phyloP scores from a whole-genome alignment of 2,113 vertebrate species.

The Apodemus sylvaticus region DNA sequence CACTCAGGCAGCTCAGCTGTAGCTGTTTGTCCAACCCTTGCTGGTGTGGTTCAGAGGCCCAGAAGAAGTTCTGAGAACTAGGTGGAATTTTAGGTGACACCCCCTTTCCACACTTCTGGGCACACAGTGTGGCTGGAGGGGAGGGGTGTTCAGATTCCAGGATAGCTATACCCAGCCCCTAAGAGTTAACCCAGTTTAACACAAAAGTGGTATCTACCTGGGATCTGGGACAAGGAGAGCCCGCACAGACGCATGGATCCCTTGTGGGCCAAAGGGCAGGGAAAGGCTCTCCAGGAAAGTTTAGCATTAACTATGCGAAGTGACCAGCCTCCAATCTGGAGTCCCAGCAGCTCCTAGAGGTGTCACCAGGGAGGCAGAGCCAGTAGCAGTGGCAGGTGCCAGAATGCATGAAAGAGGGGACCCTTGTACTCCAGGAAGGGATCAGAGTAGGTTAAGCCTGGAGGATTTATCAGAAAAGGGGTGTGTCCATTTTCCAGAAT shows the following conservation, averaged over 20 bases:
- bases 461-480: background rate
- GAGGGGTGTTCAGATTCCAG: background rate
- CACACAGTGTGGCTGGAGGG: background rate
- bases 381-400: rapidly evolving
- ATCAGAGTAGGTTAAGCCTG: rapidly evolving
- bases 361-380: rapidly evolving
- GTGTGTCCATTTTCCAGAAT: background rate
- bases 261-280: background rate
- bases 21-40: background rate
- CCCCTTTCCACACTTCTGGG: background rate
- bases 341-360: background rate
- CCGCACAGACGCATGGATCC: background rate
- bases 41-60: rapidly evolving
- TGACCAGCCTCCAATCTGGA: background rate
- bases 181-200: background rate
- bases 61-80: background rate
- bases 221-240: background rate
- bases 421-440: background rate
- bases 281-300: background rate
- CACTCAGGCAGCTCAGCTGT: no score
- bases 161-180: rapidly evolving
- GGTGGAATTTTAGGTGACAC: background rate
- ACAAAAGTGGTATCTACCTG: background rate
- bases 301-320: background rate
- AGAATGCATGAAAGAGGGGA: background rate